A percentile compares a stretch with the other conserved stretches of the same genome.
phyloP scores from a whole-genome alignment of 2,113 vertebrate genomes.

The Halcyon senegalensis region DNA sequence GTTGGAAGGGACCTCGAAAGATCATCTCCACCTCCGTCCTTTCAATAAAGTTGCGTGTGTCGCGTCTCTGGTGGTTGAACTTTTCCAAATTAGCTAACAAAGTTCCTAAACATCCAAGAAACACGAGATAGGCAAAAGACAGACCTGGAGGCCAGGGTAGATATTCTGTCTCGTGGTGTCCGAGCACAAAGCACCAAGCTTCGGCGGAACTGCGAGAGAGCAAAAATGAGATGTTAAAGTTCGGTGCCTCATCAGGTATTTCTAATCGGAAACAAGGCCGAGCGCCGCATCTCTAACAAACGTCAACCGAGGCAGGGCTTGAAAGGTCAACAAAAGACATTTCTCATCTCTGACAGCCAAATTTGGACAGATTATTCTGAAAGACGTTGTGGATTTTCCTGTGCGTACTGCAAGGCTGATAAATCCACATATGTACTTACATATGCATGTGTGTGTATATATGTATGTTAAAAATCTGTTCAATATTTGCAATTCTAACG shows the following conservation, averaged over 20 bases:
- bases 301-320: rapidly evolving
- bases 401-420: background rate
- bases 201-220: background rate
- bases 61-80: background rate
- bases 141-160: background rate
- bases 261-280: background rate
- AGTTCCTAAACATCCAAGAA: background rate
- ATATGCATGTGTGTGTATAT: background rate
- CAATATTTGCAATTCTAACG: background rate
- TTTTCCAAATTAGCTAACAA: background rate
- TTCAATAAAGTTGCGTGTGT: too few species aligned
- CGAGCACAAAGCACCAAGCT: background rate
- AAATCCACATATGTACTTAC: background rate
- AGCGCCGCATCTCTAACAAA: background rate
- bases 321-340: background rate
- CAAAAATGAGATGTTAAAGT: background rate
- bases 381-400: background rate
- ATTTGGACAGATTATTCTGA: background rate
- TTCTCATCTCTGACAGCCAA: background rate
- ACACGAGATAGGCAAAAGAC: background rate
- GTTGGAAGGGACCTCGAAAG: too few species aligned
- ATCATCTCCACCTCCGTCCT: too few species aligned
- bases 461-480: background rate
- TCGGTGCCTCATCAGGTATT: background rate
- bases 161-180: background rate